These are phyloP conservation scores for Forficula auricularia DNA, from an alignment of 1,140 invertebrate genomes.

Conservation along the genomic window DNA sequence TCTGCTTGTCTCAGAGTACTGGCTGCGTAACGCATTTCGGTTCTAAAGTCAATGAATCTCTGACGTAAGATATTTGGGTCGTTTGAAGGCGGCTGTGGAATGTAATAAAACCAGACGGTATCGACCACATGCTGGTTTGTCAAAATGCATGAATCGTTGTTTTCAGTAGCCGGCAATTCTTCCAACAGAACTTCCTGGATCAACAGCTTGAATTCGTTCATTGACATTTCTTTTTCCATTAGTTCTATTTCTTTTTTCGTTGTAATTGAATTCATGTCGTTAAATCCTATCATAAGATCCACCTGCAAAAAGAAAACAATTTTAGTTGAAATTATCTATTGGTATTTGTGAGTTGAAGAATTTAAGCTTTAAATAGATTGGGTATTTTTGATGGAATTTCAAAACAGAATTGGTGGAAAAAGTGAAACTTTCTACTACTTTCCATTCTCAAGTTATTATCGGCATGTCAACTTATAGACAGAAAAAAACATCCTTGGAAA, in stretches of 20 bases:
- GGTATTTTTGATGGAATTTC: no score
- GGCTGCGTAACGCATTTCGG: slow-evolving; percentile 52
- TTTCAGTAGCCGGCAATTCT: slow-evolving; percentile 27
- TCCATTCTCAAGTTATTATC: no score
- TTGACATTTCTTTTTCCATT: slow-evolving; percentile 30
- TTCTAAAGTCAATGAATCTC: slow-evolving; percentile 45
- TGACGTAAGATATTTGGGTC: slow-evolving; percentile 37
- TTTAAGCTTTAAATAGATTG: no score
- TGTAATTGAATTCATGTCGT: slow-evolving; percentile 51
- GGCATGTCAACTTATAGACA: no score
- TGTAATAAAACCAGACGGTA: slow-evolving; percentile 55
- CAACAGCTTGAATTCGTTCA: slow-evolving; percentile 37
- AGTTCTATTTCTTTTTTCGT: slow-evolving; percentile 28
- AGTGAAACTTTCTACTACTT: no score
- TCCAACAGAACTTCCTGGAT: slow-evolving; percentile 26
- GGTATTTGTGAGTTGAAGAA: no score
- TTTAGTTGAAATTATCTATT: no score
- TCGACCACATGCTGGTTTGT: slow-evolving; percentile 52
- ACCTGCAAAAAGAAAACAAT: background rate
- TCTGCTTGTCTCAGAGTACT: slow-evolving; percentile 45
- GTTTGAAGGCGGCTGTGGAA: slow-evolving; percentile 30
- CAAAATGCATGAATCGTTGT: slow-evolving; percentile 41
- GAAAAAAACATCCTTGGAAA: no score
- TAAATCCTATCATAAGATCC: slow-evolving; percentile 40
- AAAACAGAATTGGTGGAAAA: no score